A percentile compares a stretch with the other conserved stretches of the same genome.
Evolutionary conservation across 1,140 invertebrate genomes (phyloP).

Genomic region (Nymphalis io): DNA sequence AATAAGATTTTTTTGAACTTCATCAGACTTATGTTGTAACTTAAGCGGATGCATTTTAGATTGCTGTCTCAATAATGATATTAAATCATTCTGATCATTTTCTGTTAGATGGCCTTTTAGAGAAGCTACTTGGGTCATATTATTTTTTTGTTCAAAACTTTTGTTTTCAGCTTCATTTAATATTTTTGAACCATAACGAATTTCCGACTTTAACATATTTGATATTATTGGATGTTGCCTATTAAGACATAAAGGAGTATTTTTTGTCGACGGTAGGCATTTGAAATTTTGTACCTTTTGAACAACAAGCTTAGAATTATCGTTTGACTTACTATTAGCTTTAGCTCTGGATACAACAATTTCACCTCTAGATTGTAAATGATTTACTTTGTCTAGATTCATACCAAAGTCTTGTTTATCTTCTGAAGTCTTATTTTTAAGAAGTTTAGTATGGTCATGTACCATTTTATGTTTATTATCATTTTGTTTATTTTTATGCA

Average conservation of each 20-base stretch:
- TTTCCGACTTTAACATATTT: constrained; percentile 22
- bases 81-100: constrained; percentile 57
- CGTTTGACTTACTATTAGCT: constrained; percentile 16
- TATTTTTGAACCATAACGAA: background rate
- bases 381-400: constrained; percentile 38
- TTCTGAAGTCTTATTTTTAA: constrained; percentile 24
- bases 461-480: constrained; percentile 45
- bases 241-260: background rate
- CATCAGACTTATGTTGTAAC: constrained; percentile 16
- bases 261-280: background rate
- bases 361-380: constrained; percentile 44
- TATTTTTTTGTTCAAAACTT: constrained; percentile 12
- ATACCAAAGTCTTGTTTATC: constrained; percentile 29
- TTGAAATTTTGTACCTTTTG: constrained; percentile 19
- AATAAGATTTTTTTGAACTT: background rate
- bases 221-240: constrained; percentile 22
- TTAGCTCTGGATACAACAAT: constrained; percentile 41
- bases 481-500: constrained; percentile 67
- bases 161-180: constrained; percentile 23
- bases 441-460: constrained; percentile 24
- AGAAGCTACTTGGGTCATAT: constrained; percentile 17
- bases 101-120: constrained; percentile 41
- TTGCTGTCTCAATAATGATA: constrained; percentile 55
- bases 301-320: constrained; percentile 10
- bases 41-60: constrained; percentile 45